A percentile compares a stretch with the other conserved stretches of the same genome.
phyloP scores from a whole-genome alignment of 2,113 vertebrate genomes.

The Nycticryphes semicollaris region DNA sequence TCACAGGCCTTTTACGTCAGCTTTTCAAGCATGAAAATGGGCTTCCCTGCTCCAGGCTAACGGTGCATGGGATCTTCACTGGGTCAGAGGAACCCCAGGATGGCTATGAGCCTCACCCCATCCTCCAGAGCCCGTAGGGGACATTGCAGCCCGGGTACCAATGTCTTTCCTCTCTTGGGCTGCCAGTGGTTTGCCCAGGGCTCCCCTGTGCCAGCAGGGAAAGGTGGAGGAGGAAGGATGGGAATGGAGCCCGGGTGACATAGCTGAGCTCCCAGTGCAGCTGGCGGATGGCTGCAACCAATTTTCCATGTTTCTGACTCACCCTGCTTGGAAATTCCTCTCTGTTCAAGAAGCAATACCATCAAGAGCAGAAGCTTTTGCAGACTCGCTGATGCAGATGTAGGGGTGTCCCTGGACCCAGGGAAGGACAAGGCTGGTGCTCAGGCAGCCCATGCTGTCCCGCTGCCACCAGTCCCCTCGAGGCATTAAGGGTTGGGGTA shows the following conservation, averaged over 20 bases:
- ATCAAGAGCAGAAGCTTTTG: not conserved
- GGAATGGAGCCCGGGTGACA: not conserved
- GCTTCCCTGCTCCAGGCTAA: not conserved
- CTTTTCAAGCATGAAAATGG: not conserved
- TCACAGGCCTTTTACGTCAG: not conserved
- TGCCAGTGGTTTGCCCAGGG: not conserved
- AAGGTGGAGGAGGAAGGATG: not conserved
- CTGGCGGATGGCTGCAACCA: not conserved
- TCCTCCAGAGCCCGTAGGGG: not conserved
- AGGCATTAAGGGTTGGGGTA: not conserved
- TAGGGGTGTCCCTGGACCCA: too few relatives aligned
- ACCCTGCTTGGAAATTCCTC: not conserved
- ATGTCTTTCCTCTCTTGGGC: not conserved
- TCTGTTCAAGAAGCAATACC: not conserved
- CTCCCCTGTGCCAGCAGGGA: not conserved
- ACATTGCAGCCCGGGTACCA: fast-evolving
- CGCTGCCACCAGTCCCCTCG: fast-evolving
- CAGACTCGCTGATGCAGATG: fast-evolving
- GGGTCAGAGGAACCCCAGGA: not conserved
- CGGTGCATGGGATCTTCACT: fast-evolving
- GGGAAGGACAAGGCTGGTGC: not conserved
- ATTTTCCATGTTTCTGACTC: not conserved
- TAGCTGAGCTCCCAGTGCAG: fast-evolving
- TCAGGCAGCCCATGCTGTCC: not conserved
- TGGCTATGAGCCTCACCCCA: not conserved